phyloP scores from a whole-genome alignment of 2,888 invertebrate species.

The Carabus problematicus region DNA sequence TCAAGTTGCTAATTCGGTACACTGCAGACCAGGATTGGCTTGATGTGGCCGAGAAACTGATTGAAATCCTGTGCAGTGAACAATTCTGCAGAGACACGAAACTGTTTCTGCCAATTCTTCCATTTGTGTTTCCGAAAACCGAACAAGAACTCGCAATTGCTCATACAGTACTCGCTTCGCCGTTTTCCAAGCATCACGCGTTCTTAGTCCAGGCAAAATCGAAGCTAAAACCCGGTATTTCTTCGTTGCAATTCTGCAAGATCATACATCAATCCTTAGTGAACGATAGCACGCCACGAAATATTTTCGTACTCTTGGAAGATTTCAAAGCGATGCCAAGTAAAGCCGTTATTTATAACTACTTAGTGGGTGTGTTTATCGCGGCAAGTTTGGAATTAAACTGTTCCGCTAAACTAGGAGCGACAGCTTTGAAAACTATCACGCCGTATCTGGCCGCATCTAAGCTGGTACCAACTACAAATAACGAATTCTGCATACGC shows the following conservation, averaged over 20 bases:
- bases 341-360: conserved; percentile 50
- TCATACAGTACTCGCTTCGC: conserved; percentile 57
- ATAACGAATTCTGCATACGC: conserved; percentile 38
- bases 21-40: conserved; percentile 57
- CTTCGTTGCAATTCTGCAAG: conserved; percentile 45
- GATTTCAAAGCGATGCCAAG: conserved; percentile 39
- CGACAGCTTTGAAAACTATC: conserved; percentile 59
- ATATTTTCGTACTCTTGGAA: conserved; percentile 47
- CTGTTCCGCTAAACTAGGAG: conserved; percentile 56
- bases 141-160: conserved; percentile 57
- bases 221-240: conserved; percentile 16
- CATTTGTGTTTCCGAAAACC: conserved; percentile 68
- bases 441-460: conserved; percentile 59
- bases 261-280: conserved; percentile 20
- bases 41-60: conserved; percentile 57
- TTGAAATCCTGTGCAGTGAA: conserved; percentile 62
- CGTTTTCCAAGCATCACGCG: conserved; percentile 57
- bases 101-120: conserved; percentile 66
- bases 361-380: conserved; percentile 58
- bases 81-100: conserved; percentile 63
- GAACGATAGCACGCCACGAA: conserved; percentile 14
- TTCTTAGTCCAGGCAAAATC: conserved; percentile 43
- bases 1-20: conserved; percentile 62
- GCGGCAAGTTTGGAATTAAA: conserved; percentile 58
- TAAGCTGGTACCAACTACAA: conserved; percentile 55